Conservation (phyloP, 2,113 vertebrate species). For the Naja naja region DNA sequence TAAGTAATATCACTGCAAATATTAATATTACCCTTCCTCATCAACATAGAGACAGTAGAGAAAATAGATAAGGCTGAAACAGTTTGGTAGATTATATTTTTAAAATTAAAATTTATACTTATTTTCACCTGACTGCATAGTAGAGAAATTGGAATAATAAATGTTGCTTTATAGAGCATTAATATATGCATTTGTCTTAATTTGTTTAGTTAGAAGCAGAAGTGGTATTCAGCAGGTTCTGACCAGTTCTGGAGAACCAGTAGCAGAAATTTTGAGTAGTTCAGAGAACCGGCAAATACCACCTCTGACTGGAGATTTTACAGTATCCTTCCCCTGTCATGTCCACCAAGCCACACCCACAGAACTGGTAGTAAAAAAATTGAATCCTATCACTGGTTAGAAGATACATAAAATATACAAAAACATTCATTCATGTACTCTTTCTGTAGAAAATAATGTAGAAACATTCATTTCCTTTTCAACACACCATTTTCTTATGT, state of each 20-base stretch:
- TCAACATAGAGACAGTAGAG: constrained; percentile 28
- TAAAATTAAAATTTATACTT: not conserved
- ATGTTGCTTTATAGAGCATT: not conserved
- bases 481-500: not conserved
- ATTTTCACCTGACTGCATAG: constrained; percentile 21
- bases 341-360: too few species aligned
- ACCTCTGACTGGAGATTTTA: too few species aligned
- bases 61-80: not conserved
- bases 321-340: too few species aligned
- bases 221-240: too few species aligned
- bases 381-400: not conserved
- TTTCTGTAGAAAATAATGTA: not conserved
- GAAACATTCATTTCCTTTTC: not conserved
- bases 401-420: not conserved
- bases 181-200: not conserved
- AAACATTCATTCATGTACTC: not conserved
- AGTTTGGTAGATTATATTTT: not conserved
- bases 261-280: too few species aligned
- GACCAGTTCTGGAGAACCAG: too few species aligned
- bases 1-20: not conserved
- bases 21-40: constrained; percentile 11
- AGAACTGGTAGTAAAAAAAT: too few species aligned
- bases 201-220: not conserved
- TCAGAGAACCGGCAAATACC: too few species aligned
- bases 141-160: not conserved